phyloP scores from a whole-genome alignment of 1,140 invertebrate species.

The Bombus waltoni region DNA sequence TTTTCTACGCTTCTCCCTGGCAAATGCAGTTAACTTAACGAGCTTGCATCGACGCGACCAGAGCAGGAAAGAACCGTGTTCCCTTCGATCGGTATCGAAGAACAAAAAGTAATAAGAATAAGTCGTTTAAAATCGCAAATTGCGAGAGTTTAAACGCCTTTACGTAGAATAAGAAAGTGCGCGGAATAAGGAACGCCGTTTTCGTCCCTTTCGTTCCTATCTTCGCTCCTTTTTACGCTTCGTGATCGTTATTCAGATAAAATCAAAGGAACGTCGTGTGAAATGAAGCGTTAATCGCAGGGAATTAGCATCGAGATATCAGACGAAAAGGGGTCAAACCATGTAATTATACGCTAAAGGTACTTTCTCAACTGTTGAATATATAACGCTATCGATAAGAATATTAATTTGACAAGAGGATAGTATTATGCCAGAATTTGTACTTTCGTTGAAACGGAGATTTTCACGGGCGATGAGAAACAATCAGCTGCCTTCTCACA shows the following conservation, averaged over 20 bases:
- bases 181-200: not conserved
- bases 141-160: not conserved
- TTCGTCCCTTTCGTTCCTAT: no score
- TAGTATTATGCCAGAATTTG: not conserved
- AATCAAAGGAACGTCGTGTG: not conserved
- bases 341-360: not conserved
- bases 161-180: not conserved
- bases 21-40: slow-evolving; percentile 7
- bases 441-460: not conserved
- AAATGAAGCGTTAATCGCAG: slow-evolving; percentile 8
- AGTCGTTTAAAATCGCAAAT: slow-evolving; percentile 12
- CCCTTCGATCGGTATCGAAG: slow-evolving; percentile 12
- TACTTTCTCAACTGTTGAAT: not conserved
- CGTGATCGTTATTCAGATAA: not conserved
- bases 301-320: slow-evolving; percentile 12
- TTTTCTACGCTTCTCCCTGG: not conserved
- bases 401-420: no score
- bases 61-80: not conserved
- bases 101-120: not conserved
- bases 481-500: not conserved
- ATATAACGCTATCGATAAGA: no score
- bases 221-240: not conserved
- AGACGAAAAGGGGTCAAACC: not conserved
- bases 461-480: not conserved
- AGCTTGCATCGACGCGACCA: not conserved